Evolutionary conservation across 2,113 vertebrate genomes (phyloP), one percentile per base, ranked within the genome.

Genomic region (Donacobius atricapilla): DNA sequence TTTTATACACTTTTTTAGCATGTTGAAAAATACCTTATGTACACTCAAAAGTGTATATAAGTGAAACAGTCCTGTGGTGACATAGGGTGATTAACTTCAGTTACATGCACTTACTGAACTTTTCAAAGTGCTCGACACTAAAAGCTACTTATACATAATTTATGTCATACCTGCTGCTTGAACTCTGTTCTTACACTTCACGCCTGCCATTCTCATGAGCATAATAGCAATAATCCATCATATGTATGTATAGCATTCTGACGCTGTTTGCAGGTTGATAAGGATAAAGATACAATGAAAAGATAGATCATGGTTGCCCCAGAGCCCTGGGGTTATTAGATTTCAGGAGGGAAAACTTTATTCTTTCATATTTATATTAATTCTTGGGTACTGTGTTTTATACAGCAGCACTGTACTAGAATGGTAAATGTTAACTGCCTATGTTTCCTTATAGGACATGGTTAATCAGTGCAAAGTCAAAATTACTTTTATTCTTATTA

Each of bases 111-210:
- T 95, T 89, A 83, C 30, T 51, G 39, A 93, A 94, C 89, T 92
- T 94, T 91, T 87, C 63, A 64, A 94, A 80, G 61, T 77, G 44
- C 56, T 93, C 1, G 0, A 72, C 60, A 47, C 63, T 95, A 91
- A 95, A 94, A 95, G 84, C 93, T 91, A 82, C 40, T 95, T 91
- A 93, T 85, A 66, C 58, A 94, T 94, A 95, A 95, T 95, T 91
- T 94, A 95, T 93, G 48, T 70, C 73, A 87, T 56, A 68, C 54
- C 92, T 92, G 33, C 48, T 93, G 68, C 35, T 64, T 94, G 92
- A 96, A 94, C 83, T 96, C 70, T 77, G 28, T 77, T 87, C 91
- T 94, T 65, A 51, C 63, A 82, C 77, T 95, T 95, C 87, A 93
- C 84, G 83, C 23, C 42, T 91, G 73, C 42, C 13, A 2, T 93